A percentile compares a stretch with the other conserved stretches of the same genome.
phyloP scores from a whole-genome alignment of 37 sponge, comb jelly and placozoan genomes.

The Amphimedon queenslandica region DNA sequence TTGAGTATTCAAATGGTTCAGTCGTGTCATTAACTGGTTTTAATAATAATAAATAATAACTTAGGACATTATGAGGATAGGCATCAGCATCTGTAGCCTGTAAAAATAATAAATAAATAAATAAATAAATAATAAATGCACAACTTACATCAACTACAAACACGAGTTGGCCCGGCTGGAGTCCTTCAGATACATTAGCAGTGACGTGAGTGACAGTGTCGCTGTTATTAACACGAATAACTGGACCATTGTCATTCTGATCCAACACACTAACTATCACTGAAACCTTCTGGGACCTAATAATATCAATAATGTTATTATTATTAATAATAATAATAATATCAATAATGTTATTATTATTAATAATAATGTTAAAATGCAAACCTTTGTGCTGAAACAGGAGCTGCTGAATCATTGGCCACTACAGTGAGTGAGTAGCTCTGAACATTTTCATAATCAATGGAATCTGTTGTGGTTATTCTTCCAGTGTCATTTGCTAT shows the following conservation, averaged over 20 bases:
- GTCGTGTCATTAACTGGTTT: neutral
- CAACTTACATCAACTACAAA: slow-evolving; percentile 1
- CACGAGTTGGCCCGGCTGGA: neutral
- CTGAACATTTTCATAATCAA: slow-evolving; percentile 28
- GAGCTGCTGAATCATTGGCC: slow-evolving; percentile 20
- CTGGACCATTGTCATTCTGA: slow-evolving; percentile 45
- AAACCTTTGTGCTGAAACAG: neutral
- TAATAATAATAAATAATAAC: neutral
- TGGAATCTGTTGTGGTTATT: slow-evolving; percentile 7
- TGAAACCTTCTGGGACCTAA: neutral
- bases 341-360: too few species aligned
- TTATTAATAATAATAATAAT: too few species aligned
- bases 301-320: too few species aligned
- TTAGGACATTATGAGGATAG: neutral
- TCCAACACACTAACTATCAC: slow-evolving; percentile 33
- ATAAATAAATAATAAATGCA: neutral
- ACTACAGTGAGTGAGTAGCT: slow-evolving; percentile 21
- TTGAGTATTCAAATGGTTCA: neutral
- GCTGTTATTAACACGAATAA: neutral
- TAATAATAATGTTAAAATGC: too few species aligned
- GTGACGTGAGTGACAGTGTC: neutral
- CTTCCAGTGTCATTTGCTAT: slow-evolving; percentile 1
- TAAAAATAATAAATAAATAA: neutral
- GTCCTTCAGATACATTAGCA: neutral
- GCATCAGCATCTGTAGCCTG: slow-evolving; percentile 1